These are phyloP conservation scores for Brachyhypopomus gauderio DNA, from an alignment of 2,113 vertebrate species.

Conservation along the genomic window DNA sequence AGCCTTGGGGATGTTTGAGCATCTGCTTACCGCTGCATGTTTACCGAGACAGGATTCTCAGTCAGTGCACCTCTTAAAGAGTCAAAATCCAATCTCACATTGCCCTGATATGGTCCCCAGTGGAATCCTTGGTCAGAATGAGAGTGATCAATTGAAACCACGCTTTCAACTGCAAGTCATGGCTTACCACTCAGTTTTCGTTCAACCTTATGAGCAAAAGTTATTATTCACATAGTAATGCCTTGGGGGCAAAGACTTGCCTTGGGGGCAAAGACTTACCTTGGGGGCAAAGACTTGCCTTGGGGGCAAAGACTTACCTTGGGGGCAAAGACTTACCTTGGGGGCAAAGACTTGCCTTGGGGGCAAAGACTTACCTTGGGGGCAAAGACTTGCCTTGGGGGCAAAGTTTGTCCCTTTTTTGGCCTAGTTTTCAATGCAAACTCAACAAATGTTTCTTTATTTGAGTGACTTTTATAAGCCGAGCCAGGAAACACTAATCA, in stretches of 20 bases:
- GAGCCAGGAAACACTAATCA: constrained; percentile 3
- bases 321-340: not conserved
- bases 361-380: too few species aligned
- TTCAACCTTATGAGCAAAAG: not conserved
- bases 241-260: not conserved
- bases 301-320: not conserved
- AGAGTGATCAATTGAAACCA: not conserved
- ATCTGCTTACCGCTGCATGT: not conserved
- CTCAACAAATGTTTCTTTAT: not conserved
- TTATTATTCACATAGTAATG: not conserved
- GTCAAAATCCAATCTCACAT: not conserved
- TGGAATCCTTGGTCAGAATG: not conserved
- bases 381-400: not conserved
- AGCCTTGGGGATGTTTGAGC: not conserved
- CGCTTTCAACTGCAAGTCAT: not conserved
- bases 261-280: too few species aligned
- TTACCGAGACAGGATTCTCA: not conserved
- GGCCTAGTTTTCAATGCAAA: not conserved
- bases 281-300: too few species aligned
- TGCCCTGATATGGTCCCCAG: not conserved
- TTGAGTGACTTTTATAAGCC: not conserved
- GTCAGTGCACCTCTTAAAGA: not conserved
- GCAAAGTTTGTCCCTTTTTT: not conserved
- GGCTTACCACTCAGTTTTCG: not conserved
- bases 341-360: too few species aligned